A percentile compares a stretch with the other conserved stretches of the same genome.
Evolutionary conservation across 2,888 invertebrate genomes (phyloP).

Genomic region (Lymantria monacha): DNA sequence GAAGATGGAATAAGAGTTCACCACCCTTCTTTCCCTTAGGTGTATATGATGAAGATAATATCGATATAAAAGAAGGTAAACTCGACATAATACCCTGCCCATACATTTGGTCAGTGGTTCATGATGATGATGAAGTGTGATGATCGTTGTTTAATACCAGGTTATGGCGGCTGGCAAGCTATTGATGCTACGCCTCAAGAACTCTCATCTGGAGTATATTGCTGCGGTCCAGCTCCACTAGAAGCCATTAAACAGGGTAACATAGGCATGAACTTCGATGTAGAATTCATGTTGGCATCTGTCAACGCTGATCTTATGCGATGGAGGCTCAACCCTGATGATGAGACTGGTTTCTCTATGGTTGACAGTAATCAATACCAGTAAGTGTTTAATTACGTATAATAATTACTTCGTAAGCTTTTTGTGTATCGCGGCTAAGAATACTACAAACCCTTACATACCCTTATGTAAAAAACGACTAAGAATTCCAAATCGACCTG

Average conservation of each 20-base stretch:
- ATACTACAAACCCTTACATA: too few species aligned
- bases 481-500: too few species aligned
- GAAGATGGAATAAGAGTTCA: too few species aligned
- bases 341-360: conserved; percentile 85
- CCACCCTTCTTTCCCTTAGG: too few species aligned
- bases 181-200: conserved; percentile 94
- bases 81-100: too few species aligned
- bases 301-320: conserved; percentile 92
- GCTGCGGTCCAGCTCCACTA: conserved; percentile 90
- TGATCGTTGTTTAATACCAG: conserved; percentile 42
- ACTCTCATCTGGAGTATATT: conserved; percentile 86
- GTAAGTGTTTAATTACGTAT: conserved; percentile 67
- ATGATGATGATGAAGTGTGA: too few species aligned
- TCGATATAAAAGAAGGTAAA: too few species aligned
- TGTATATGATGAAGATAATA: too few species aligned
- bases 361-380: conserved; percentile 88
- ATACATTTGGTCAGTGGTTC: too few species aligned
- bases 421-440: too few species aligned
- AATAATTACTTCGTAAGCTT: neutral
- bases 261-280: conserved; percentile 88
- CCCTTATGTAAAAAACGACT: neutral
- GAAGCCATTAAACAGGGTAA: conserved; percentile 90
- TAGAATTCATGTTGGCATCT: conserved; percentile 89
- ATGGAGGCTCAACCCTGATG: conserved; percentile 87
- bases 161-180: conserved; percentile 95